Percentiles rank a stretch among this genome's conserved stretches.
Evolutionary conservation across 2,113 vertebrate genomes (phyloP).

Genomic region (Dipodomys merriami): DNA sequence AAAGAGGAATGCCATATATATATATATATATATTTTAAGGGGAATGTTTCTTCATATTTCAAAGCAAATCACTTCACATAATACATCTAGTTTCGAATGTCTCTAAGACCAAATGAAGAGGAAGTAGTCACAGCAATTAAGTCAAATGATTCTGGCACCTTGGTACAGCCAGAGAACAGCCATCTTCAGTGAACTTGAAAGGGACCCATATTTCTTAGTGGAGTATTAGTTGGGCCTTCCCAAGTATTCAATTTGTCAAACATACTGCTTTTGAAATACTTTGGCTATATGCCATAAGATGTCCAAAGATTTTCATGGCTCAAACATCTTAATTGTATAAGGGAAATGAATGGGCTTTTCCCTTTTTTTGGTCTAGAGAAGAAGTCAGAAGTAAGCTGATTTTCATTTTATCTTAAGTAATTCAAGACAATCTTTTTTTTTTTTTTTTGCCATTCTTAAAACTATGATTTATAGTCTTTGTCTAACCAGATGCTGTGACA

Average conservation of each 20-base stretch:
- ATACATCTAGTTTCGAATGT: neutral
- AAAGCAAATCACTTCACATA: neutral
- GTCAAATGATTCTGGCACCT: neutral
- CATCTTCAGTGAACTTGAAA: slow-evolving; percentile 24
- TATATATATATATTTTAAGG: neutral
- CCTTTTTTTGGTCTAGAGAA: neutral
- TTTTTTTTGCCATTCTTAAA: slow-evolving; percentile 3
- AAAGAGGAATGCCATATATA: neutral
- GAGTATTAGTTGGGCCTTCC: slow-evolving; percentile 41
- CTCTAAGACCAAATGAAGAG: neutral
- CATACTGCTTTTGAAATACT: slow-evolving; percentile 64
- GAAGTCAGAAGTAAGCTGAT: slow-evolving; percentile 36
- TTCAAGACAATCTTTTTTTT: neutral
- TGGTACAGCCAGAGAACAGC: neutral
- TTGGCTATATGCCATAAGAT: neutral
- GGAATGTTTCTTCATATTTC: neutral
- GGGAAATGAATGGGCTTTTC: neutral
- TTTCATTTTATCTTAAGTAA: slow-evolving; percentile 55
- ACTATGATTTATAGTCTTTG: slow-evolving; percentile 1
- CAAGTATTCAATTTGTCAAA: slow-evolving; percentile 64
- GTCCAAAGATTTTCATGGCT: slow-evolving; percentile 38
- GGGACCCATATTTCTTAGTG: slow-evolving; percentile 24
- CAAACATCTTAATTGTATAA: slow-evolving; percentile 44
- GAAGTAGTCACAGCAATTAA: neutral
- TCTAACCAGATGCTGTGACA: slow-evolving; percentile 2